These are phyloP conservation scores for Drosophila repletoides DNA, from an alignment of 1,140 invertebrate genomes.

Conservation along the genomic window DNA sequence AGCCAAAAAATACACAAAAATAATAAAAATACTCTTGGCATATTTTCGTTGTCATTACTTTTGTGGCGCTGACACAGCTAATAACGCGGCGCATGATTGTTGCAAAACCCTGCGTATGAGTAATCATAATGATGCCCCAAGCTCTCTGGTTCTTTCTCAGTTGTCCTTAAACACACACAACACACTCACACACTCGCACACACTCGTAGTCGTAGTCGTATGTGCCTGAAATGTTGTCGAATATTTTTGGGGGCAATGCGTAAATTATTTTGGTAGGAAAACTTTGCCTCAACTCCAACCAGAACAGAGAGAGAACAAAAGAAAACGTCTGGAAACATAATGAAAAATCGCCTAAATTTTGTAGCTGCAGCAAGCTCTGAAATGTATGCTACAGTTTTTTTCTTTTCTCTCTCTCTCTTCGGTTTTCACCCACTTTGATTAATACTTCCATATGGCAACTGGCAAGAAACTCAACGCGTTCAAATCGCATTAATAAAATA, in stretches of 20 bases:
- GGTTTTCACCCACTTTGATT: slow-evolving; percentile 46
- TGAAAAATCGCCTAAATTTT: slow-evolving; percentile 77
- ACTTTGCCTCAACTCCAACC: slow-evolving; percentile 32
- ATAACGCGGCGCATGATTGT: slow-evolving; percentile 76
- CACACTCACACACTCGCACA: background rate
- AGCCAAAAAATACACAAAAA: background rate
- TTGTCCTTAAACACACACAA: background rate
- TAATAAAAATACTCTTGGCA: slow-evolving; percentile 73
- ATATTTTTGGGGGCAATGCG: slow-evolving; percentile 62
- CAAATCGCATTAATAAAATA: slow-evolving; percentile 77
- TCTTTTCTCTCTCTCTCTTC: slow-evolving; percentile 16
- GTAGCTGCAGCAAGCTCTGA: slow-evolving; percentile 41
- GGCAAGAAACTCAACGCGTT: slow-evolving; percentile 60
- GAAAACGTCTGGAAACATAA: slow-evolving; percentile 39
- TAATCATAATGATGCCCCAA: slow-evolving; percentile 71
- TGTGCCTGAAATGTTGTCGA: slow-evolving; percentile 28
- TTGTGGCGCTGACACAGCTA: slow-evolving; percentile 75
- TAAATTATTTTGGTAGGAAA: slow-evolving; percentile 63
- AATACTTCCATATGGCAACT: slow-evolving; percentile 74
- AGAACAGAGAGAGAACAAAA: background rate
- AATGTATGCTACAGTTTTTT: slow-evolving; percentile 55
- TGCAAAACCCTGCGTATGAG: slow-evolving; percentile 78
- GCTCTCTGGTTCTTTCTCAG: too few relatives aligned
- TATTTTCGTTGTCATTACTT: slow-evolving; percentile 79
- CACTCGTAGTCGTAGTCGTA: background rate